These are phyloP conservation scores for Acleris sparsana DNA, from an alignment of 2,888 invertebrate genomes.

Conservation along the genomic window DNA sequence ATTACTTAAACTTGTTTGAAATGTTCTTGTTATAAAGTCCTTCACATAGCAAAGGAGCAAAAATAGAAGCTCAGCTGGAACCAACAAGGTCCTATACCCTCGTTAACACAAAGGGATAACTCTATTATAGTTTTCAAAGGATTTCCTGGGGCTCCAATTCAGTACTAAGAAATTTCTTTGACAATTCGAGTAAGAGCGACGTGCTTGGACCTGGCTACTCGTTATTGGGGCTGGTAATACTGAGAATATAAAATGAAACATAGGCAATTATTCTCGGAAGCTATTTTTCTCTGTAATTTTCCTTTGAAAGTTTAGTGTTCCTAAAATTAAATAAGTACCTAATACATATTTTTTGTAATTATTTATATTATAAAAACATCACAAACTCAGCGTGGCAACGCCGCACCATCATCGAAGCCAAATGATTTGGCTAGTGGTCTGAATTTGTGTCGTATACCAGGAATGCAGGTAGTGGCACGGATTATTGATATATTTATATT, in stretches of 20 bases:
- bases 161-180: constrained; percentile 7
- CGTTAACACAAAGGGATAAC: constrained; percentile 21
- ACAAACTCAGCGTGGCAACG: no score
- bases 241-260: neutral
- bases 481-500: neutral
- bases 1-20: constrained; percentile 5
- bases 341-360: no score
- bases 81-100: constrained; percentile 4
- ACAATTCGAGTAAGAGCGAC: constrained; percentile 4
- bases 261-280: neutral
- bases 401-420: no score
- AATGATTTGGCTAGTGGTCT: no score
- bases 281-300: neutral
- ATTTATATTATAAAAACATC: no score
- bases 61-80: constrained; percentile 20
- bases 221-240: neutral
- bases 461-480: no score
- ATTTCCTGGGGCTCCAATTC: neutral
- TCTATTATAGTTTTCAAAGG: constrained; percentile 4
- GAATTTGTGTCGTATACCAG: no score
- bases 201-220: neutral
- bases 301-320: neutral
- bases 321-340: no score
- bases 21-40: neutral
- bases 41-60: neutral